Conservation (phyloP, 2,797 vertebrate genomes). For the Chlorospingus flavigularis region DNA sequence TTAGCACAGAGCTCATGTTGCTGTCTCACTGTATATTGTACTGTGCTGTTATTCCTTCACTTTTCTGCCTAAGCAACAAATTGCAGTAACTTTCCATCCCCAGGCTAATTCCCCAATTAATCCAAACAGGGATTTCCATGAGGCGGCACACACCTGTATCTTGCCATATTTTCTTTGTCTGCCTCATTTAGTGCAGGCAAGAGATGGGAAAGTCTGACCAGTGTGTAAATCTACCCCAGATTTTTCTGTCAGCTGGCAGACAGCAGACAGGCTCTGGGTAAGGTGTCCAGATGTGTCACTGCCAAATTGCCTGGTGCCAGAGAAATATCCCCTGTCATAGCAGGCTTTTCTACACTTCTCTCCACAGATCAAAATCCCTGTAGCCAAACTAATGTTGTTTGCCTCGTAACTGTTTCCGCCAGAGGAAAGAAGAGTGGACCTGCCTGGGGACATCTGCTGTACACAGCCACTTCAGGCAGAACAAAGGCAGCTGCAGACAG, state of each 20-base stretch:
- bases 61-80: not conserved
- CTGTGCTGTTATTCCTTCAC: not conserved
- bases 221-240: constrained; percentile 31
- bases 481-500: not conserved
- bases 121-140: not conserved
- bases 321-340: not conserved
- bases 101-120: not conserved
- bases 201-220: constrained; percentile 7
- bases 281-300: not conserved
- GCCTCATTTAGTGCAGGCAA: not conserved
- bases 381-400: not conserved
- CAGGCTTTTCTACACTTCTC: not conserved
- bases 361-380: not conserved
- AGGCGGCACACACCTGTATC: not conserved
- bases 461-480: not conserved
- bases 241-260: constrained; percentile 13
- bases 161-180: not conserved
- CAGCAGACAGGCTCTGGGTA: not conserved
- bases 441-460: not conserved
- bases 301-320: not conserved
- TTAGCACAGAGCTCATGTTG: not conserved
- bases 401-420: not conserved
- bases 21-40: not conserved
- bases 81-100: not conserved
- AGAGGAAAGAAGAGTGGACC: not conserved